Evolutionary conservation across 1,140 invertebrate genomes (phyloP).

Genomic region (Pseudomyrmex cubaensis): DNA sequence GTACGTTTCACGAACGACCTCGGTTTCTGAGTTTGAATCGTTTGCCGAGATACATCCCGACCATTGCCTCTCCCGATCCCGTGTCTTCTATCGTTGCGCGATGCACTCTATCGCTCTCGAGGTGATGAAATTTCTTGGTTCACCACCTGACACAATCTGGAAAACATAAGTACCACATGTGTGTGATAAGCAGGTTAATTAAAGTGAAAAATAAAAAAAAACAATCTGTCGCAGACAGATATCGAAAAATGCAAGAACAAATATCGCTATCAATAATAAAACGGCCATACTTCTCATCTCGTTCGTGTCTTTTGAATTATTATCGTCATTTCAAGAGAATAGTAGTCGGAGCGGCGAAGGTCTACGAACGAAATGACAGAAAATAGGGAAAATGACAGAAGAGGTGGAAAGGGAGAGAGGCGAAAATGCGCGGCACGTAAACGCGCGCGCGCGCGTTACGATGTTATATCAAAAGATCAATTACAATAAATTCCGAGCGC

Average conservation of each 20-base stretch:
- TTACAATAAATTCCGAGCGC: conserved; percentile 77
- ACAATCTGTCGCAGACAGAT: not conserved
- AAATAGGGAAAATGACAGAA: conserved; percentile 36
- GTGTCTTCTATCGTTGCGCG: conserved; percentile 7
- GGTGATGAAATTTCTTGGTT: conserved; percentile 54
- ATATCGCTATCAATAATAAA: conserved; percentile 15
- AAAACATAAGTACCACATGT: conserved; percentile 17
- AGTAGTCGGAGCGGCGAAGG: conserved; percentile 36
- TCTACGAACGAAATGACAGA: conserved; percentile 47
- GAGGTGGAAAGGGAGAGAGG: conserved; percentile 36
- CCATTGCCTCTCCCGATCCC: conserved; percentile 9
- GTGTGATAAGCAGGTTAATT: not conserved
- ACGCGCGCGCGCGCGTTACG: conserved; percentile 43
- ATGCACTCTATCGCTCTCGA: conserved; percentile 54
- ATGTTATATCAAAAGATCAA: conserved; percentile 78
- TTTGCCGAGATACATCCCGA: conserved; percentile 68
- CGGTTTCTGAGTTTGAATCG: conserved; percentile 70
- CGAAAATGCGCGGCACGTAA: conserved; percentile 65
- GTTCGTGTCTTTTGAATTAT: conserved; percentile 61
- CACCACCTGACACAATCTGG: conserved; percentile 36
- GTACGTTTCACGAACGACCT: conserved; percentile 70
- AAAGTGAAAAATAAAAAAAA: not conserved
- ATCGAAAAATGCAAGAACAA: not conserved
- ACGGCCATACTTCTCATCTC: conserved; percentile 26
- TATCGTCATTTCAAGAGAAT: conserved; percentile 68